phyloP scores from a whole-genome alignment of 2,888 invertebrate genomes.

The Stenotaenia linearis region DNA sequence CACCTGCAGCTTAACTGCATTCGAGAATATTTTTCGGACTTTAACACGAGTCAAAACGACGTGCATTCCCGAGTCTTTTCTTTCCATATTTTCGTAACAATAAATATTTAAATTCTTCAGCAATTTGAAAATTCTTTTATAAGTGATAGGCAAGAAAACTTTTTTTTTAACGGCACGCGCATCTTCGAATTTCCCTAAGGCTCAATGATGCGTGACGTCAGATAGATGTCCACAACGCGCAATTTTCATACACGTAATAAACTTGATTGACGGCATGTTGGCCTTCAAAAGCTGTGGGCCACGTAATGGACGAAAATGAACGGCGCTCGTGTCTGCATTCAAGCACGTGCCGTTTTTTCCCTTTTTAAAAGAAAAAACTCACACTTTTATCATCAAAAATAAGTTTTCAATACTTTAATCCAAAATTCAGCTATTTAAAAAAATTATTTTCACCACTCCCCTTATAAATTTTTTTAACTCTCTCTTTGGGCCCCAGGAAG shows the following conservation, averaged over 20 bases:
- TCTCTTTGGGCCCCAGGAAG: background rate
- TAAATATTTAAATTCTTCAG: background rate
- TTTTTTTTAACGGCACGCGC: background rate
- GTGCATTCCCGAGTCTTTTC: background rate
- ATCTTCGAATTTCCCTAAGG: background rate
- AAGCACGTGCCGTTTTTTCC: background rate
- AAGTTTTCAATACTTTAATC: too few relatives aligned
- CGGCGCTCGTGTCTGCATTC: background rate
- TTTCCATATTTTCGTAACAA: background rate
- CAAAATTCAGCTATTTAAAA: too few relatives aligned
- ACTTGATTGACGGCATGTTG: slow-evolving; percentile 1
- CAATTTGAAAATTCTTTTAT: background rate
- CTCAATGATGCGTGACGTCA: background rate
- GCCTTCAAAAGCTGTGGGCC: background rate
- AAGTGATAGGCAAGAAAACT: background rate
- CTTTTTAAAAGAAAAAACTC: too few relatives aligned
- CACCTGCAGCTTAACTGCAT: background rate
- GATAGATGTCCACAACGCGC: background rate
- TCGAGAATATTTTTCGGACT: background rate
- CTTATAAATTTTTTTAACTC: background rate
- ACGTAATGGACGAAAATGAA: background rate
- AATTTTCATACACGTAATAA: background rate
- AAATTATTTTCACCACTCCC: background rate
- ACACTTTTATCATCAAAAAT: too few relatives aligned
- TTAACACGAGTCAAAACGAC: background rate